Evolutionary conservation across 2,888 invertebrate genomes (phyloP).

Genomic region (Nipponacmea schrenckii): DNA sequence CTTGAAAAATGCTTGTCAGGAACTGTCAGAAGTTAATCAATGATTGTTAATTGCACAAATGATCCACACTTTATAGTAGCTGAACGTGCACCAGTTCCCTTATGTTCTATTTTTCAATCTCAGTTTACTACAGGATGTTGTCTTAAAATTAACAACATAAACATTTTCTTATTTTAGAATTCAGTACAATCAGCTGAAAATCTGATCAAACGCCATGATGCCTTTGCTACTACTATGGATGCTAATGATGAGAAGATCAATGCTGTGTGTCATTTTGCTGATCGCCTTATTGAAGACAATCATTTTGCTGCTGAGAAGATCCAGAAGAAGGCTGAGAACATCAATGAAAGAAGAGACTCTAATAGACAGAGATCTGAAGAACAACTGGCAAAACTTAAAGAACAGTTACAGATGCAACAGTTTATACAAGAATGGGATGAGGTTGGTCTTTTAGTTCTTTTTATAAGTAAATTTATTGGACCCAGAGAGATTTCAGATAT

Average conservation of each 20-base stretch:
- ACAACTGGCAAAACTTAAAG: constrained; percentile 91
- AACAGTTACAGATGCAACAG: constrained; percentile 94
- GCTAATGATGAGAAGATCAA: constrained; percentile 99
- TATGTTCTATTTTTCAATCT: no score
- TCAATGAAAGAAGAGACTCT: constrained; percentile 84
- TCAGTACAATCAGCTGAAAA: constrained; percentile 98
- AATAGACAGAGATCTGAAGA: constrained; percentile 92
- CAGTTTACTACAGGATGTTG: no score
- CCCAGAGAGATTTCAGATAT: no score
- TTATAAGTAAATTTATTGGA: no score
- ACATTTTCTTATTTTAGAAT: constrained; percentile 62
- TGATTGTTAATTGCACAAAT: no score
- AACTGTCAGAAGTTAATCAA: no score
- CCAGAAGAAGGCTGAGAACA: constrained; percentile 93
- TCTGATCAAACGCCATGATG: constrained; percentile 95
- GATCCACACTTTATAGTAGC: no score
- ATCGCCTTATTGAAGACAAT: constrained; percentile 82
- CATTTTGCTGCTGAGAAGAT: constrained; percentile 98
- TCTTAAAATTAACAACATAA: no score
- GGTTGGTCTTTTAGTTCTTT: constrained; percentile 43
- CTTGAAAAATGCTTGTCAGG: no score
- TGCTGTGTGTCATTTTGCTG: constrained; percentile 93
- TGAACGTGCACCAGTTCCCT: no score
- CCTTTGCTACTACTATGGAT: constrained; percentile 99
- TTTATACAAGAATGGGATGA: constrained; percentile 77